These are phyloP conservation scores for Gisinianus flammeolus DNA, from an alignment of 2,888 invertebrate genomes.

Conservation along the genomic window DNA sequence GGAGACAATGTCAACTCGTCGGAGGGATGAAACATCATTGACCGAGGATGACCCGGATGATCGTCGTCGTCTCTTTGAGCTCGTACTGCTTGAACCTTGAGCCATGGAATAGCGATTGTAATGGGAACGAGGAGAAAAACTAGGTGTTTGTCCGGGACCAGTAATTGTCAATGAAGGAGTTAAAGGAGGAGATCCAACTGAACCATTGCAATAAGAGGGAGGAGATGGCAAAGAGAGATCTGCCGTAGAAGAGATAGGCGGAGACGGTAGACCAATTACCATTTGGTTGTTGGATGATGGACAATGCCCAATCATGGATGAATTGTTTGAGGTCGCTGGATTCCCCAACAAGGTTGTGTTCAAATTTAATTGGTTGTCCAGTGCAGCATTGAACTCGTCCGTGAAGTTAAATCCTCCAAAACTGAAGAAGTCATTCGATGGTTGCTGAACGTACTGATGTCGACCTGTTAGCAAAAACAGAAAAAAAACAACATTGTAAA, in stretches of 20 bases:
- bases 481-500: constrained; percentile 16
- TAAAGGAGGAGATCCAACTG: constrained; percentile 51
- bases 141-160: constrained; percentile 44
- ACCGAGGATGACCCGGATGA: constrained; percentile 61
- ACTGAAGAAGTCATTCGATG: constrained; percentile 58
- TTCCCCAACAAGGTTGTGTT: constrained; percentile 54
- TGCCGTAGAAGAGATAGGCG: constrained; percentile 49
- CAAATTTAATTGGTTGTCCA: constrained; percentile 59
- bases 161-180: constrained; percentile 45
- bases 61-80: constrained; percentile 53
- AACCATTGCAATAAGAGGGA: constrained; percentile 48
- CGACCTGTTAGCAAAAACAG: constrained; percentile 51
- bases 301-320: constrained; percentile 59
- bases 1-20: constrained; percentile 71
- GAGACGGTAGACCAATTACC: constrained; percentile 58
- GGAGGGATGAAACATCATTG: constrained; percentile 66
- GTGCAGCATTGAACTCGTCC: constrained; percentile 58
- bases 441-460: constrained; percentile 57
- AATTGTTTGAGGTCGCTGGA: constrained; percentile 42
- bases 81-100: constrained; percentile 52
- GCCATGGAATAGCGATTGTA: constrained; percentile 41
- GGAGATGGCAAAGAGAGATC: constrained; percentile 55
- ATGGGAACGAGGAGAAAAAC: constrained; percentile 46
- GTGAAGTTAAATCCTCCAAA: constrained; percentile 58
- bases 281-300: constrained; percentile 55